Percentiles rank a stretch among this genome's conserved stretches.
phyloP scores from a whole-genome alignment of 2,888 invertebrate genomes.

The Diaphora mendica region DNA sequence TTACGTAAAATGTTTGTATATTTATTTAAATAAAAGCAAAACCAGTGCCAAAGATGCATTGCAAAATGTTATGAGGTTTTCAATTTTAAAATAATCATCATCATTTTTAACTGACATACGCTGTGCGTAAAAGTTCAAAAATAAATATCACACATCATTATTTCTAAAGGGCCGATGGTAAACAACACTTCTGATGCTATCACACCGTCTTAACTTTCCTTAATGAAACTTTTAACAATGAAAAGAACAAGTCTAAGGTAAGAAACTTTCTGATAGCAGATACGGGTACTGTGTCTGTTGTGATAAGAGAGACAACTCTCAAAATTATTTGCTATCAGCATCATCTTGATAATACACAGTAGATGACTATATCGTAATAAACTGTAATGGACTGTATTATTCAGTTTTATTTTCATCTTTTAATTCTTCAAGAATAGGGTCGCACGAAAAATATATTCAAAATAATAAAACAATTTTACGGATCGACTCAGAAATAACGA shows the following conservation, averaged over 20 bases:
- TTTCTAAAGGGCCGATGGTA: background rate
- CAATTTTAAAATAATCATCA: background rate
- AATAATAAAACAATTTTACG: too few relatives aligned
- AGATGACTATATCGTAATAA: too few relatives aligned
- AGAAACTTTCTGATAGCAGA: background rate
- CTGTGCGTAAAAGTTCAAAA: too few relatives aligned
- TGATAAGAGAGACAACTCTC: background rate
- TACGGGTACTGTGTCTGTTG: background rate
- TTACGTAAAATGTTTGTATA: constrained; percentile 68
- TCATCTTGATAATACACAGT: background rate
- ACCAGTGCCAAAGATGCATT: constrained; percentile 85
- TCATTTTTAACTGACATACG: too few relatives aligned
- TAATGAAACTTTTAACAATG: background rate
- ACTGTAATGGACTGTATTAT: too few relatives aligned
- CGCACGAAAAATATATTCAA: too few relatives aligned
- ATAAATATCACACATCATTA: background rate
- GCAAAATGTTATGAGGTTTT: constrained; percentile 60
- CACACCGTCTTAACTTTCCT: background rate
- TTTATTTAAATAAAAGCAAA: constrained; percentile 79
- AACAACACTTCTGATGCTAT: background rate
- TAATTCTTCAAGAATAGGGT: too few relatives aligned
- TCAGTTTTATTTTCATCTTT: too few relatives aligned
- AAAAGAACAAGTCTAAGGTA: background rate
- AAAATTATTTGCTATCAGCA: background rate
- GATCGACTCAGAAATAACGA: too few relatives aligned